phyloP scores from a whole-genome alignment of 2,113 vertebrate species.

The Pagrus major region DNA sequence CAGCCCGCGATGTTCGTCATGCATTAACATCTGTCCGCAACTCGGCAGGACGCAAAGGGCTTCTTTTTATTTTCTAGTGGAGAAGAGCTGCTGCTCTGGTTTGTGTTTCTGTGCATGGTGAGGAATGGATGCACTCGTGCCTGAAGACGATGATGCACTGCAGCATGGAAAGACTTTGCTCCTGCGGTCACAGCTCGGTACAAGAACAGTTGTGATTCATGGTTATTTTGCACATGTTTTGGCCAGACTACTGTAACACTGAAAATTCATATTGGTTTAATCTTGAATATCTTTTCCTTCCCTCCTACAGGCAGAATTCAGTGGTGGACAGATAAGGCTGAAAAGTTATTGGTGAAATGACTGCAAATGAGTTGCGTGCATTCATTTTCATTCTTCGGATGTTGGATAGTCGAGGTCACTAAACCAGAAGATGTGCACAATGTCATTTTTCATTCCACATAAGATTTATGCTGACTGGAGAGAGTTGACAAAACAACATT shows the following conservation, averaged over 20 bases:
- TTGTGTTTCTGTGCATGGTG: conserved; percentile 44
- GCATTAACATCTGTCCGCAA: conserved; percentile 67
- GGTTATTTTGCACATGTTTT: conserved; percentile 72
- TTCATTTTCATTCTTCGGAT: conserved; percentile 21
- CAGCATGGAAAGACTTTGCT: conserved; percentile 75
- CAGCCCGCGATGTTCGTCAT: conserved; percentile 38
- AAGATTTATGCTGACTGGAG: conserved; percentile 26
- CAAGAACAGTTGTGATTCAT: conserved; percentile 74
- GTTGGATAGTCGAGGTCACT: conserved; percentile 25
- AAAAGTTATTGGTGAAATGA: background rate
- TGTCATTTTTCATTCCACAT: conserved; percentile 6
- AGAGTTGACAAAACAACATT: conserved; percentile 31
- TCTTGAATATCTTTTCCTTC: conserved; percentile 48
- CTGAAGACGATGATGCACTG: conserved; percentile 53
- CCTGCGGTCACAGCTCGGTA: conserved; percentile 76
- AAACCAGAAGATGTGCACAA: conserved; percentile 19
- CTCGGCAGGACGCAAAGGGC: conserved; percentile 44
- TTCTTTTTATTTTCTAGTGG: conserved; percentile 29
- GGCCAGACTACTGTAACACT: conserved; percentile 60
- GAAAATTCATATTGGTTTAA: conserved; percentile 61
- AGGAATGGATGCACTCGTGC: conserved; percentile 45
- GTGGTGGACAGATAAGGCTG: conserved; percentile 38
- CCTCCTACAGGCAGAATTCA: conserved; percentile 4
- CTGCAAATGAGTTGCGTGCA: conserved; percentile 11
- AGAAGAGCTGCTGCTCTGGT: conserved; percentile 22